Conservation (phyloP, 2,888 invertebrate species). For the Netelia melanura region DNA sequence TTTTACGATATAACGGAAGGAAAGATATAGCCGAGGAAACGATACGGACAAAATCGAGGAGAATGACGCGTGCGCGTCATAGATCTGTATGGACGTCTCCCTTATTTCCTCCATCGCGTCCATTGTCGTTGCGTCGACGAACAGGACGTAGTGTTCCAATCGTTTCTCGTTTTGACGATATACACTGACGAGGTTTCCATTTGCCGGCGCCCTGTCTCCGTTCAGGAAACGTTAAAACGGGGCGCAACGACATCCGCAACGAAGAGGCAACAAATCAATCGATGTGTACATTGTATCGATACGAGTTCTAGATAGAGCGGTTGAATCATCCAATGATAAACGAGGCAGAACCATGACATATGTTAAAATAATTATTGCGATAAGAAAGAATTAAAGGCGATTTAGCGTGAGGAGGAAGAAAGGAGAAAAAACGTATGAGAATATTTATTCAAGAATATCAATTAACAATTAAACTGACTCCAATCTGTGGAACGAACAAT, state of each 20-base stretch:
- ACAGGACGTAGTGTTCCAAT: slow-evolving; percentile 49
- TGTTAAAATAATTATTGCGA: slow-evolving; percentile 7
- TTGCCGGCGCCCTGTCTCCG: slow-evolving; percentile 75
- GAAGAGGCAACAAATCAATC: slow-evolving; percentile 73
- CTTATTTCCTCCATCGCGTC: slow-evolving; percentile 65
- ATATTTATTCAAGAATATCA: no score
- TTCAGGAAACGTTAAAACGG: slow-evolving; percentile 82
- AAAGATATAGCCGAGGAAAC: slow-evolving; percentile 40
- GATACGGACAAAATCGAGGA: slow-evolving; percentile 52
- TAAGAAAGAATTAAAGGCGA: slow-evolving; percentile 10
- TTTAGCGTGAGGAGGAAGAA: no score
- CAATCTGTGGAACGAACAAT: no score
- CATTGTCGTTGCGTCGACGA: slow-evolving; percentile 69
- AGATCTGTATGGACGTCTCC: slow-evolving; percentile 78
- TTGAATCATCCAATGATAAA: slow-evolving; percentile 69
- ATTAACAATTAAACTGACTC: no score
- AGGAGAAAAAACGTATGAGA: no score
- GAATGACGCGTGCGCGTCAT: slow-evolving; percentile 79
- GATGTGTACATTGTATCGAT: slow-evolving; percentile 54
- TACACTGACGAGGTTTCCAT: slow-evolving; percentile 33
- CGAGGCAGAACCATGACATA: background rate
- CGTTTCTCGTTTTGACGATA: slow-evolving; percentile 51
- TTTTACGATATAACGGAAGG: slow-evolving; percentile 33
- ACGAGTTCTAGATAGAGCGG: slow-evolving; percentile 66
- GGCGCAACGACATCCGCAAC: slow-evolving; percentile 75